Evolutionary conservation across 1,140 invertebrate species (phyloP), one percentile per base, ranked within the genome.

Genomic region (Drosophila guanche): DNA sequence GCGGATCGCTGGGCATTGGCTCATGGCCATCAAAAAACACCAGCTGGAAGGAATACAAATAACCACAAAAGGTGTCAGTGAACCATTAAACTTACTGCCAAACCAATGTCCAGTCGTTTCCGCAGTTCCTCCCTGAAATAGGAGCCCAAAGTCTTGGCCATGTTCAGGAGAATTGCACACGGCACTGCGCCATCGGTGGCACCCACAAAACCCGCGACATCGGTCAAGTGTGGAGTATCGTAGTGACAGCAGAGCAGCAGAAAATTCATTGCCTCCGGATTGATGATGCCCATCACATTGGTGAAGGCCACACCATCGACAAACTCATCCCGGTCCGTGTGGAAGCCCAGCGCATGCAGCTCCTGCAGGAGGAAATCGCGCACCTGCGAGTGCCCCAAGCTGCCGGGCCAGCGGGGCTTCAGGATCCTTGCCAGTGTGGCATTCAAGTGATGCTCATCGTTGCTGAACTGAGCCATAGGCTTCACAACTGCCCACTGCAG

Each of bases 351-450:
- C 5, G 29, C 2, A 4, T 27, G 1, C 3, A 80, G 25, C 10
- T 67, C 58, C 5, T 63, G 45, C 5, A 58, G 5, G 4, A 89
- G 96, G 79, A 95, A 97, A 67, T 95, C 89, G 78, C 93, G 93
- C 5, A 97, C 96, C 92, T 92, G 92, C 27, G 92, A 77, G 84
- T 97, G 96, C 29, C 93, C 93, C 3, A 90, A 75, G 4, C 94
- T 95, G 1, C 95, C 95, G 5, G 96, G 95, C 12, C 95, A 94
- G 76, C 96, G 92, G n/a, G 95, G 94, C 52, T 95, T 92, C 8
- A 96, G 92, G 40, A 97, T 95, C 56, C 95, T 93, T 53, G 94
- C 91, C 23, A 97, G 91, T 4, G 95, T 91, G 25, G 92, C 76
- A 45, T 94, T 93, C 54, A 96, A 94, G 74, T 96, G 93, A 3